phyloP scores from a whole-genome alignment of 2,888 invertebrate species.

The Volucella inflata region DNA sequence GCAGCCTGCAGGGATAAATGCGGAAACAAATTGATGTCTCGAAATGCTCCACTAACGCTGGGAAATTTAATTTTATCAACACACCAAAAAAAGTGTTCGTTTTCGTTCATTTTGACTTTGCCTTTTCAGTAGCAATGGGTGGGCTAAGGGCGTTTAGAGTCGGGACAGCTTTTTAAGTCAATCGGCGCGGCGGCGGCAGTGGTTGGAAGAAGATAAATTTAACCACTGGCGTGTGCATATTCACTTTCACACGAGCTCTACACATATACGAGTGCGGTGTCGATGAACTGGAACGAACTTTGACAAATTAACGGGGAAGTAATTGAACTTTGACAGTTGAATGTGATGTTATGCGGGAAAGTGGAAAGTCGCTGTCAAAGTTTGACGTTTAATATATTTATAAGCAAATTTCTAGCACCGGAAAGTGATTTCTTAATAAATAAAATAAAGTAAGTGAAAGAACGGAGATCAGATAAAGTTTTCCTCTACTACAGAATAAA shows the following conservation, averaged over 20 bases:
- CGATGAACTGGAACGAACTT: conserved; percentile 11
- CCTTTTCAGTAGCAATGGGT: background rate
- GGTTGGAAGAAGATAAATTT: conserved; percentile 17
- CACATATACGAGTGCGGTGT: background rate
- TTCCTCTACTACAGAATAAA: too few species aligned
- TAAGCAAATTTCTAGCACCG: too few species aligned
- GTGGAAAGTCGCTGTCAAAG: too few species aligned
- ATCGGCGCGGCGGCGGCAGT: too few species aligned
- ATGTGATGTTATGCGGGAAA: background rate
- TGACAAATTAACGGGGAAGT: conserved; percentile 41
- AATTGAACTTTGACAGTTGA: conserved; percentile 24
- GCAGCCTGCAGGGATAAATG: conserved; percentile 7
- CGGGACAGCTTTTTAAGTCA: conserved; percentile 20
- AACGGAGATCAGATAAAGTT: too few species aligned
- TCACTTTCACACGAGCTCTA: background rate
- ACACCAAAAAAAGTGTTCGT: conserved; percentile 30
- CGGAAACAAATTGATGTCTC: conserved; percentile 49
- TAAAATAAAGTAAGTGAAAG: too few species aligned
- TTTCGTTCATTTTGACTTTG: background rate
- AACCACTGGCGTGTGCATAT: background rate
- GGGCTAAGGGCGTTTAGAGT: background rate
- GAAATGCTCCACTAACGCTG: conserved; percentile 46
- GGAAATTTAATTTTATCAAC: conserved; percentile 45
- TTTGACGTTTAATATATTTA: too few species aligned
- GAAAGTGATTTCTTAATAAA: too few species aligned